These are phyloP conservation scores for Nansenia antarctica DNA, from an alignment of 2,113 vertebrate species.

Conservation along the genomic window DNA sequence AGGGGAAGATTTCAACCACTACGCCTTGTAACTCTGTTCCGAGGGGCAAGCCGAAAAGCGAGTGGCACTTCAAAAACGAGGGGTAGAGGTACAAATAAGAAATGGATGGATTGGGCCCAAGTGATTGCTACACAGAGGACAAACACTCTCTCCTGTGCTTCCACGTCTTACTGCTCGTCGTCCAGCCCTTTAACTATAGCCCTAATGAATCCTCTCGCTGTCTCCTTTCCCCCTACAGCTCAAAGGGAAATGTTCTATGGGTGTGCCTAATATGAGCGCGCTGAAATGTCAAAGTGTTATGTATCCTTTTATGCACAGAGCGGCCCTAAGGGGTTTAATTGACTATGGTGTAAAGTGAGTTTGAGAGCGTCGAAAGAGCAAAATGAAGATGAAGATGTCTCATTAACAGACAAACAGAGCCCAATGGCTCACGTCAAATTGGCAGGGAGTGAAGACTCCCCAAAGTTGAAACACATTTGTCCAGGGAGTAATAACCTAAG, in stretches of 20 bases:
- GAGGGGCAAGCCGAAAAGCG: too few relatives aligned
- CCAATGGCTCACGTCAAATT: conserved; percentile 64
- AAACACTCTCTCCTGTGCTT: neutral
- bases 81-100: too few relatives aligned
- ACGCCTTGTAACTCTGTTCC: too few relatives aligned
- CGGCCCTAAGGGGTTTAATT: conserved; percentile 75
- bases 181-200: conserved; percentile 59
- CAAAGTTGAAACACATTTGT: conserved; percentile 64
- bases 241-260: conserved; percentile 63
- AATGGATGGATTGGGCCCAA: too few relatives aligned
- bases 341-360: conserved; percentile 78
- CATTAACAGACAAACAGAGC: conserved; percentile 77
- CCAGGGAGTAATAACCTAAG: conserved; percentile 47
- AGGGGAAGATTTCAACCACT: too few relatives aligned
- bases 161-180: neutral
- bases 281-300: conserved; percentile 80
- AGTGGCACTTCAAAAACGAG: too few relatives aligned
- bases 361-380: conserved; percentile 72
- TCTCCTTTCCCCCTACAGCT: conserved; percentile 60
- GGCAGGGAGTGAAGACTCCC: conserved; percentile 63
- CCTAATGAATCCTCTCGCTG: conserved; percentile 66
- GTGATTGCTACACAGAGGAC: neutral
- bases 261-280: conserved; percentile 72
- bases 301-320: conserved; percentile 77
- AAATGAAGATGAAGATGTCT: conserved; percentile 80